Base-by-base conservation (phyloP, 2,113 vertebrate genomes). In the Callionymus lyra region DNA sequence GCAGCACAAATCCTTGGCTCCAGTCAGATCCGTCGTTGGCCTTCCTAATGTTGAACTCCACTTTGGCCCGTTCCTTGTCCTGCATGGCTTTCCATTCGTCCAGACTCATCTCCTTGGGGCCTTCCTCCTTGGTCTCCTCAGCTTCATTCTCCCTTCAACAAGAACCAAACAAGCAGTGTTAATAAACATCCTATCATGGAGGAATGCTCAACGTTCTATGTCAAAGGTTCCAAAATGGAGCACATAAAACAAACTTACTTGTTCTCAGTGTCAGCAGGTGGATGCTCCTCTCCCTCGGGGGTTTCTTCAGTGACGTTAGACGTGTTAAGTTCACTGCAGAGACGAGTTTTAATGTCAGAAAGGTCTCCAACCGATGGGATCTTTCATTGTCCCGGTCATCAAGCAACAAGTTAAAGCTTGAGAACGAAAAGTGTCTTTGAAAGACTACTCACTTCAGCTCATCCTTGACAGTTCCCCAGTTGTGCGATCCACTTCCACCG, bases 51-150 rank as follows among this genome's bases (percentile, higher is more conserved):
- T 98, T 98, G 87, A 98, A 97, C 39, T 97, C 92, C 16, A 93
- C 92, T 80, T 99, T 99, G 39, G 93, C 81, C 10, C 92, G 86
- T 6, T 97, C 95, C 80, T 99, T 99, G 71, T 91, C 92, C 59
- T 99, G 95, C 88, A 94, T 87, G 47, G 95, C 95, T 75, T 99
- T 99, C 94, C 94, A 99, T 63, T 99, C 95, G 31, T 99, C 95
- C 82, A 99, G 82, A 63, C 92, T 98, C 95, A 99, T 99, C 59
- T 98, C 92, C 84, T 98, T 99, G 19, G 95, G 86, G 13, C 90
- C 92, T 82, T 98, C 93, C 18, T 97, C 94, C 83, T 99, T 99
- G 2, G 89, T 89, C 63, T 98, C 95, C 72, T 96, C 95, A 46
- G 78, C 91, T 81, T 99, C 93, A 34, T 99, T 99, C 73, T 99